These are phyloP conservation scores for Thymelicus acteon DNA, from an alignment of 2,888 invertebrate genomes.

Conservation along the genomic window DNA sequence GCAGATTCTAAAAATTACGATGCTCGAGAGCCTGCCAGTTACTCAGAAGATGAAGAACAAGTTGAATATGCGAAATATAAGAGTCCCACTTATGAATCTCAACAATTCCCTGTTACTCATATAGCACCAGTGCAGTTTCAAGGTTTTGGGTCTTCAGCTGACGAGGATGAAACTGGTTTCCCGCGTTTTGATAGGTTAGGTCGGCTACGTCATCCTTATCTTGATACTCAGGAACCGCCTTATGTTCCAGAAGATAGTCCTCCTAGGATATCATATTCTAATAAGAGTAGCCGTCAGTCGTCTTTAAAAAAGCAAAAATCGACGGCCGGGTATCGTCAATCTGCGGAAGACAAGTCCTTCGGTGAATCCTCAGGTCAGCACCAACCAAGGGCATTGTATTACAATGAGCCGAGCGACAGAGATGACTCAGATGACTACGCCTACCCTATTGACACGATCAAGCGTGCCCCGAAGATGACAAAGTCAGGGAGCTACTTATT, in stretches of 20 bases:
- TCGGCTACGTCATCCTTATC: conserved; percentile 81
- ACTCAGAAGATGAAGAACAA: conserved; percentile 85
- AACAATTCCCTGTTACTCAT: conserved; percentile 71
- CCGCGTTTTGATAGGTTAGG: conserved; percentile 86
- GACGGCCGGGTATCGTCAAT: conserved; percentile 63
- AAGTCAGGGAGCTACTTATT: conserved; percentile 75
- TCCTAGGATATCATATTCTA: conserved; percentile 75
- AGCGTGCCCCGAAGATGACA: conserved; percentile 75
- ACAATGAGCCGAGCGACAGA: conserved; percentile 75
- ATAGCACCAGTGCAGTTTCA: conserved; percentile 84
- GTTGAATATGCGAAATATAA: conserved; percentile 77
- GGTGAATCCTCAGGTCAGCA: conserved; percentile 71
- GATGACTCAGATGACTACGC: conserved; percentile 82
- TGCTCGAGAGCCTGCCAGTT: conserved; percentile 69
- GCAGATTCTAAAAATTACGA: conserved; percentile 77
- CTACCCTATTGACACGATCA: conserved; percentile 80
- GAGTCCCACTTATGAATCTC: conserved; percentile 69
- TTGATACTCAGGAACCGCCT: conserved; percentile 77
- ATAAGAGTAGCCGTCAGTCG: conserved; percentile 78
- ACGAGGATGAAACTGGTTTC: conserved; percentile 88
- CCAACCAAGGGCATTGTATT: conserved; percentile 64
- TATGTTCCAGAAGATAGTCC: conserved; percentile 80
- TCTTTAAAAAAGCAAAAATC: conserved; percentile 77
- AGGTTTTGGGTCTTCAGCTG: conserved; percentile 86
- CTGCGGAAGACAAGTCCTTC: conserved; percentile 62